Evolutionary conservation across 2,113 vertebrate genomes (phyloP).

Genomic region (Boleophthalmus pectinirostris): DNA sequence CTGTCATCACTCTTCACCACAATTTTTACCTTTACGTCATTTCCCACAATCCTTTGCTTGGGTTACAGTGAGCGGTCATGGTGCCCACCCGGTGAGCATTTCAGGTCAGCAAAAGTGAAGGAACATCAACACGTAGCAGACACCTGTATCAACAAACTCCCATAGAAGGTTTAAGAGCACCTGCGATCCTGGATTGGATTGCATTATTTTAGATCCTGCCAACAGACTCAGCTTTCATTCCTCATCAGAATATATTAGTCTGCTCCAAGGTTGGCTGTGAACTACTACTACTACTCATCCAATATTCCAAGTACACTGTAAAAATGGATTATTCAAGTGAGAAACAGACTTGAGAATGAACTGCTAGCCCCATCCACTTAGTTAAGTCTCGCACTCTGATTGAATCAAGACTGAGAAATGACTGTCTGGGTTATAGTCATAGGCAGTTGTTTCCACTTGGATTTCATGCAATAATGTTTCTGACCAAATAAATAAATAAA

Average conservation of each 20-base stretch:
- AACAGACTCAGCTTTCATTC: constrained; percentile 44
- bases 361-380: too few species aligned
- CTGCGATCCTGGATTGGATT: constrained; percentile 48
- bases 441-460: too few species aligned
- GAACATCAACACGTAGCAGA: constrained; percentile 50
- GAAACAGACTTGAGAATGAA: too few species aligned
- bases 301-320: neutral
- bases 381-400: too few species aligned
- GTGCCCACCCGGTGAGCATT: constrained; percentile 26
- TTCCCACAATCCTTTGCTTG: constrained; percentile 16
- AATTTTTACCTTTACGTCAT: constrained; percentile 33
- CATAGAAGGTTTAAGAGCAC: constrained; percentile 47
- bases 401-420: too few species aligned
- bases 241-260: constrained; percentile 12
- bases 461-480: too few species aligned
- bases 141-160: constrained; percentile 64
- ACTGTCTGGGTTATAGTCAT: too few species aligned
- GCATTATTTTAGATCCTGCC: constrained; percentile 10
- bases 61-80: constrained; percentile 37
- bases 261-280: neutral
- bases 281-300: neutral
- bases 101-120: constrained; percentile 54
- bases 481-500: too few species aligned
- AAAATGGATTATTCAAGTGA: neutral
- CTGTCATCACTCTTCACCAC: constrained; percentile 12